These are phyloP conservation scores for Trachymyrmex cornetzi DNA, from an alignment of 1,140 invertebrate genomes.

Conservation along the genomic window DNA sequence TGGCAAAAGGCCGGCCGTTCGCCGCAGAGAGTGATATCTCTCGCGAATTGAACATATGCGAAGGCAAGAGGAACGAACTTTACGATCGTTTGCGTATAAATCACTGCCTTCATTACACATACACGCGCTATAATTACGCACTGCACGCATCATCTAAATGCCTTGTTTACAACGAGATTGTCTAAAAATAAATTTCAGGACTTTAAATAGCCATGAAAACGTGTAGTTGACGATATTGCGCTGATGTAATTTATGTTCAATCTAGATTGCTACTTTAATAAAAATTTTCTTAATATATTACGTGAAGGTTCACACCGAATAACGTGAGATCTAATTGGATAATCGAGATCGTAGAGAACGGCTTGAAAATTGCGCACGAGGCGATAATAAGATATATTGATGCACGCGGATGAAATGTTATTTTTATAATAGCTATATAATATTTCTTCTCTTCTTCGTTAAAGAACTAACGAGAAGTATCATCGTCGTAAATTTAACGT, in stretches of 20 bases:
- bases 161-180: slow-evolving; percentile 18
- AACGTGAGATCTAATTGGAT: slow-evolving; percentile 18
- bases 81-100: slow-evolving; percentile 42
- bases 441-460: neutral
- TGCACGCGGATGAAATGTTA: neutral
- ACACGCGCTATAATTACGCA: neutral
- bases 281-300: neutral
- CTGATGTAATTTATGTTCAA: slow-evolving; percentile 25
- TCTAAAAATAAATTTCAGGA: slow-evolving; percentile 27
- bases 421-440: neutral
- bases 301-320: neutral
- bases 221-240: neutral
- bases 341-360: neutral
- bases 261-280: neutral
- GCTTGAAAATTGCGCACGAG: neutral
- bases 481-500: neutral
- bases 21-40: slow-evolving; percentile 26
- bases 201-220: slow-evolving; percentile 14
- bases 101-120: neutral
- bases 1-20: slow-evolving; percentile 5
- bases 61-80: slow-evolving; percentile 40
- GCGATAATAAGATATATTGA: slow-evolving; percentile 28
- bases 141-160: neutral
- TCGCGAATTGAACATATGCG: slow-evolving; percentile 29
- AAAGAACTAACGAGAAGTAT: neutral